phyloP scores from a whole-genome alignment of 2,888 invertebrate species.

The Eristalis intricaria region DNA sequence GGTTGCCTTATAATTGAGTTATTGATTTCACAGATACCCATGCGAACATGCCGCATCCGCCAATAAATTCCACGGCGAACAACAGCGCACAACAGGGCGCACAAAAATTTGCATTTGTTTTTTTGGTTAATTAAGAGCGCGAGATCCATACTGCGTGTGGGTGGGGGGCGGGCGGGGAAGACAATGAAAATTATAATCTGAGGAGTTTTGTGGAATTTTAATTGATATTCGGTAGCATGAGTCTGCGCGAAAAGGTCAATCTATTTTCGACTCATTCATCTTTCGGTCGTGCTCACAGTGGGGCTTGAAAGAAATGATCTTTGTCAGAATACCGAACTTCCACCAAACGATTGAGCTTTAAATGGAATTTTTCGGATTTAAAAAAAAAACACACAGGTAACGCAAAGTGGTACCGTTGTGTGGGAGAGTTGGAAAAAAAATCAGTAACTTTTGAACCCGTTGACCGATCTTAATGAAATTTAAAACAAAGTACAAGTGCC shows the following conservation, averaged over 20 bases:
- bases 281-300: slow-evolving; percentile 15
- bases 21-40: slow-evolving; percentile 61
- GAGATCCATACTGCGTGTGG: neutral
- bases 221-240: slow-evolving; percentile 65
- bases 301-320: neutral
- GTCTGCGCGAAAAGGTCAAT: slow-evolving; percentile 5
- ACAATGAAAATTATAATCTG: slow-evolving; percentile 30
- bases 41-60: slow-evolving; percentile 29
- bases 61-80: slow-evolving; percentile 48
- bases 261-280: slow-evolving; percentile 40
- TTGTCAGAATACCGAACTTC: neutral
- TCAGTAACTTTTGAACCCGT: too few species aligned
- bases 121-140: slow-evolving; percentile 58
- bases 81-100: slow-evolving; percentile 8
- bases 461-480: too few species aligned
- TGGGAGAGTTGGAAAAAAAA: too few species aligned
- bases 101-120: slow-evolving; percentile 61
- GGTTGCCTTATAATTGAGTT: slow-evolving; percentile 57
- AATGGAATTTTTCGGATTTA: too few species aligned
- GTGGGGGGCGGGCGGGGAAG: neutral
- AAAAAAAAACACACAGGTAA: too few species aligned
- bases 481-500: too few species aligned
- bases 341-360: too few species aligned
- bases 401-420: too few species aligned
- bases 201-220: slow-evolving; percentile 60